Percentiles rank a stretch among this genome's conserved stretches.
Evolutionary conservation across 2,797 vertebrate genomes (phyloP).

Genomic region (Sphaeramia orbicularis): DNA sequence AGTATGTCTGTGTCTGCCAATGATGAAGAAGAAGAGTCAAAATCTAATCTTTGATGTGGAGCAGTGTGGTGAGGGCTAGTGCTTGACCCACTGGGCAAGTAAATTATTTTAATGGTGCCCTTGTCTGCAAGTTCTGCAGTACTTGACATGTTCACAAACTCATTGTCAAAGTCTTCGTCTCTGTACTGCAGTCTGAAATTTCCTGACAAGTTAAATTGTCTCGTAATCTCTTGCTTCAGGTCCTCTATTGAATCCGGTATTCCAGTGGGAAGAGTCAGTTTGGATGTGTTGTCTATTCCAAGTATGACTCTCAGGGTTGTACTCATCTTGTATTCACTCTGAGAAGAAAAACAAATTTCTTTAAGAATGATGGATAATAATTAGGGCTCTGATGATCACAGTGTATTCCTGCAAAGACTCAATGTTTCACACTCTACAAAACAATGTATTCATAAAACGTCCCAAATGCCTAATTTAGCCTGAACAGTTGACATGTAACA

Average conservation of each 20-base stretch:
- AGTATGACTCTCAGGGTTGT: constrained; percentile 19
- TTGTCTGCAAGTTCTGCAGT: neutral
- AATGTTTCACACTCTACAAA: no score
- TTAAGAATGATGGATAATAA: no score
- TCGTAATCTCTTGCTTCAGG: constrained; percentile 14
- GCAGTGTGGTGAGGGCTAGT: no score
- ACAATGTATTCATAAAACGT: no score
- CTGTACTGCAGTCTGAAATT: no score
- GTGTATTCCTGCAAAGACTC: no score
- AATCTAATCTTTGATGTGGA: neutral
- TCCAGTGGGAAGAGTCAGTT: constrained; percentile 7
- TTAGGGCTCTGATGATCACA: no score
- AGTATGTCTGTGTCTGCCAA: neutral
- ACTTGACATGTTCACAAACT: constrained; percentile 1
- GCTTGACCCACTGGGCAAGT: neutral
- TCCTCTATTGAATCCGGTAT: neutral
- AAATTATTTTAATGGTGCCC: neutral
- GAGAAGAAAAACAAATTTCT: constrained; percentile 6
- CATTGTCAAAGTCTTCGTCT: constrained; percentile 42
- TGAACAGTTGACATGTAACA: no score
- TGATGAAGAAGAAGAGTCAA: neutral
- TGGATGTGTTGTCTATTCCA: constrained; percentile 21
- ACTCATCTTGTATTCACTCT: constrained; percentile 28
- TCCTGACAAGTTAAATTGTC: constrained; percentile 16
- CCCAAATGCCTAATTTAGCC: no score